Evolutionary conservation across 2,888 invertebrate genomes (phyloP).

Genomic region (Tiphia femorata): DNA sequence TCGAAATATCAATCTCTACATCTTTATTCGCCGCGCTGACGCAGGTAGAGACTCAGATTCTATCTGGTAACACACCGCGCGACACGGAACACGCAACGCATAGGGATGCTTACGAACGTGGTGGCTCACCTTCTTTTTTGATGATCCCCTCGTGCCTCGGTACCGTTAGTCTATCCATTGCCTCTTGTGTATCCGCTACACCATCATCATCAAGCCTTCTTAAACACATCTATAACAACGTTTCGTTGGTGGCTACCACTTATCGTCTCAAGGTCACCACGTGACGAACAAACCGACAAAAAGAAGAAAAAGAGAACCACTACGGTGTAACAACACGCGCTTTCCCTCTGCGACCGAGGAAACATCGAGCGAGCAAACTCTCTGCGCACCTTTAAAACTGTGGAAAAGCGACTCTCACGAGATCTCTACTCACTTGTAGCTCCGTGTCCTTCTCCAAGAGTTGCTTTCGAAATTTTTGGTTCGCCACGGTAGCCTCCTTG

Average conservation of each 20-base stretch:
- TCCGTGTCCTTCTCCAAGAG: conserved; percentile 88
- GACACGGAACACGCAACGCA: too few species aligned
- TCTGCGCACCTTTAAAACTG: not conserved
- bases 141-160: conserved; percentile 63
- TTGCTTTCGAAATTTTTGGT: conserved; percentile 86
- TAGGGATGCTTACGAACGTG: too few species aligned
- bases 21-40: too few species aligned
- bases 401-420: not conserved
- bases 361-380: conserved; percentile 7
- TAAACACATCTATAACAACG: conserved; percentile 73
- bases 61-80: too few species aligned
- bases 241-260: too few species aligned
- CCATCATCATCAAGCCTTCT: conserved; percentile 78
- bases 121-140: conserved; percentile 65
- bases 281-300: too few species aligned
- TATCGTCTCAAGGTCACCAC: too few species aligned
- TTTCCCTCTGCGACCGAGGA: too few species aligned
- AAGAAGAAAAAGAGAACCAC: too few species aligned
- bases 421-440: conserved; percentile 73
- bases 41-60: too few species aligned
- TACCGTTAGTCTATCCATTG: conserved; percentile 64
- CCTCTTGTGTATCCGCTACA: conserved; percentile 57
- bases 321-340: too few species aligned
- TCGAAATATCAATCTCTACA: too few species aligned
- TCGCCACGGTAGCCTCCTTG: conserved; percentile 86